phyloP scores from a whole-genome alignment of 2,888 invertebrate species.

The Glomeris marginata region DNA sequence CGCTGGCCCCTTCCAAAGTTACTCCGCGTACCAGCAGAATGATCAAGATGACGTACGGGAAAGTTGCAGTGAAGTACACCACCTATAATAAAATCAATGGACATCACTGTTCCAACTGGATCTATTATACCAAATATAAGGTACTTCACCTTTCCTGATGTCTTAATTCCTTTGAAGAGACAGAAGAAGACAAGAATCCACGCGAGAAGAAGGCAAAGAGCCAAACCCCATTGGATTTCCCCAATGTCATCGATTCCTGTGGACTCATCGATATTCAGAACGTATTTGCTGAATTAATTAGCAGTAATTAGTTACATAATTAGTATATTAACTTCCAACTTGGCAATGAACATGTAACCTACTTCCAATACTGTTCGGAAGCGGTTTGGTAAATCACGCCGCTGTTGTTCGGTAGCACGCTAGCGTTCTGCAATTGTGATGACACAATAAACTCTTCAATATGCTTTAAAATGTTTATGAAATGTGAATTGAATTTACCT shows the following conservation, averaged over 20 bases:
- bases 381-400: slow-evolving; percentile 24
- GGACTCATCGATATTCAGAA: slow-evolving; percentile 13
- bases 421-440: too few species aligned
- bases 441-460: too few species aligned
- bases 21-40: slow-evolving; percentile 22
- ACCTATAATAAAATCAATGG: slow-evolving; percentile 16
- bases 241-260: slow-evolving; percentile 21
- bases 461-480: neutral
- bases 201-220: slow-evolving; percentile 22
- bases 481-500: slow-evolving; percentile 1
- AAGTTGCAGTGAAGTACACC: slow-evolving; percentile 25
- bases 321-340: neutral
- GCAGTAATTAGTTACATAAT: neutral
- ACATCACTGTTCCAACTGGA: neutral
- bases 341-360: slow-evolving; percentile 17
- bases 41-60: slow-evolving; percentile 23
- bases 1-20: slow-evolving; percentile 21
- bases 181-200: slow-evolving; percentile 25
- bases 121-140: too few species aligned
- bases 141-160: slow-evolving; percentile 27
- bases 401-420: slow-evolving; percentile 10
- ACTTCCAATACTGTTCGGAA: slow-evolving; percentile 30
- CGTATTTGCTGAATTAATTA: slow-evolving; percentile 16
- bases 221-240: slow-evolving; percentile 22
- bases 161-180: slow-evolving; percentile 25